Conservation (phyloP, 1,140 invertebrate species). For the Zaprionus inermis region DNA sequence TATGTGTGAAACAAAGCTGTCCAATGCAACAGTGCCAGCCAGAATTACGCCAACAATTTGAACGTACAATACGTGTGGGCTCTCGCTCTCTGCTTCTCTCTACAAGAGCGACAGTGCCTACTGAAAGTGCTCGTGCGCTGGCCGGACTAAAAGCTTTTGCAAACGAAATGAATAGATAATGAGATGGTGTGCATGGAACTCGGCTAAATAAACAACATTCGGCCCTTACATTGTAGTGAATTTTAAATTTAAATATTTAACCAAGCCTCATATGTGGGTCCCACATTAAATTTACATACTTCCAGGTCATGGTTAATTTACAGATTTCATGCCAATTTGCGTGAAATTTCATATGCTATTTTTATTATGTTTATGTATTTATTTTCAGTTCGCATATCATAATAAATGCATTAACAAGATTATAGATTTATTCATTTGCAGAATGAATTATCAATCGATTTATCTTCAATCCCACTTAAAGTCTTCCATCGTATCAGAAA, state of each 20-base stretch:
- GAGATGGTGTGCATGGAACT: conserved; percentile 9
- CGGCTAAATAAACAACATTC: conserved; percentile 10
- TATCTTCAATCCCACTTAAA: not conserved
- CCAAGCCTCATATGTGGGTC: not conserved
- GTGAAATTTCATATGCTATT: not conserved
- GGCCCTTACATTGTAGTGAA: conserved; percentile 16
- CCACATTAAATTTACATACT: conserved; percentile 19
- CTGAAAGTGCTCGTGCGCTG: conserved; percentile 3
- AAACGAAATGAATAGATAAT: conserved; percentile 22
- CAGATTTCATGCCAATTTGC: conserved; percentile 20
- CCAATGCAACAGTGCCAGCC: not conserved
- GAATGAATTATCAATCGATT: not conserved
- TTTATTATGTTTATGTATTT: not conserved
- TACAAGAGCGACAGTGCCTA: conserved; percentile 4
- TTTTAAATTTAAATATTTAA: conserved; percentile 25
- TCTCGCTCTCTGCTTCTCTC: not conserved
- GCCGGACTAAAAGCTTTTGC: conserved; percentile 21
- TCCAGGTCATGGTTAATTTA: not conserved
- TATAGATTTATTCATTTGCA: no score
- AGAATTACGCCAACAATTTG: not conserved
- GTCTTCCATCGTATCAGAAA: not conserved
- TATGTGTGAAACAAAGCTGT: not conserved
- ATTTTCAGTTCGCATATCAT: no score
- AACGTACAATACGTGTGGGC: not conserved
- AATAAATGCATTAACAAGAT: not conserved